A percentile compares a stretch with the other conserved stretches of the same genome.
phyloP scores from a whole-genome alignment of 2,888 invertebrate genomes.

The Agrochola lota region DNA sequence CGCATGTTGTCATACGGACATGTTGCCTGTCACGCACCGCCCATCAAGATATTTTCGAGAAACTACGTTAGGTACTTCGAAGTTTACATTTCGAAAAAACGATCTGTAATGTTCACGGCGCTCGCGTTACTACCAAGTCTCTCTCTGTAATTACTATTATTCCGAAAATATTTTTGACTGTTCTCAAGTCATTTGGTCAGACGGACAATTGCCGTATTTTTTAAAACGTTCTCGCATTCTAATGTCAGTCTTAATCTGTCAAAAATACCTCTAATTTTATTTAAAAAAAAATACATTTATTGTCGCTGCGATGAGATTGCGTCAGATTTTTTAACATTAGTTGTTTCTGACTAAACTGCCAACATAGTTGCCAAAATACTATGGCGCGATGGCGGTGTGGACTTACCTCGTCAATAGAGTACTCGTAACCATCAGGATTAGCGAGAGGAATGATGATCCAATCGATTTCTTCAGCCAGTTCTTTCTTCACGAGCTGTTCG shows the following conservation, averaged over 20 bases:
- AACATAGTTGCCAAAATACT: not conserved
- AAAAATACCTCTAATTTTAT: not conserved
- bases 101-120: not conserved
- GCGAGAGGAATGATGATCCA: constrained; percentile 92
- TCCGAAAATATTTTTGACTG: too few species aligned
- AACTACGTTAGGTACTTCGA: not conserved
- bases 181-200: too few species aligned
- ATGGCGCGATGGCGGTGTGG: not conserved
- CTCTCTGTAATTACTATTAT: too few species aligned
- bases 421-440: constrained; percentile 95
- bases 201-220: too few species aligned
- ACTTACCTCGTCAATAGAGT: constrained; percentile 88
- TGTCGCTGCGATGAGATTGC: not conserved
- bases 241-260: too few species aligned
- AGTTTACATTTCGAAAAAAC: not conserved
- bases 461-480: constrained; percentile 91
- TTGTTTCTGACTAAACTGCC: not conserved
- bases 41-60: constrained; percentile 17
- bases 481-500: constrained; percentile 91
- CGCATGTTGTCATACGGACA: constrained; percentile 16
- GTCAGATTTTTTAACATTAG: not conserved
- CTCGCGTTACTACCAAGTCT: too few species aligned
- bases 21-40: constrained; percentile 10
- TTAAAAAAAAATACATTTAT: too few species aligned
- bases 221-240: too few species aligned